Evolutionary conservation across 2,113 vertebrate species (phyloP), one percentile per base, ranked within the genome.

Genomic region (Urocynchramus pylzowi): DNA sequence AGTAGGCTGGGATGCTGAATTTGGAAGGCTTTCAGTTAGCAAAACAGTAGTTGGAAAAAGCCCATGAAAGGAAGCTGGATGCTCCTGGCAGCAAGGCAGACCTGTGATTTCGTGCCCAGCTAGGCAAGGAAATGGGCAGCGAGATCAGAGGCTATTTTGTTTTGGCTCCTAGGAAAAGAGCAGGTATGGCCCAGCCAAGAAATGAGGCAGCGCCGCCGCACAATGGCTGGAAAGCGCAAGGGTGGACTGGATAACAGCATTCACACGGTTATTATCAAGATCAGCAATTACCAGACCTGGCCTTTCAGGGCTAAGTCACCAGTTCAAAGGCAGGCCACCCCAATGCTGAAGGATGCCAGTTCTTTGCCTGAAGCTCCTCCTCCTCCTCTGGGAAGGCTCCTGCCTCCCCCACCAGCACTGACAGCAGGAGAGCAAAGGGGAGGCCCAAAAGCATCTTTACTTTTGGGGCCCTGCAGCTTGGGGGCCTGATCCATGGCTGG

Each of bases 391-490:
- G 20, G 35, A 54, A 75, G 23, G 20, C 11, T 63, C 65, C 68
- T 28, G 27, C 16, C 5, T 45, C 9, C 26, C 22, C 8, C 0
- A 0, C 21, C 0, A 2, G 68, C 12, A 4, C 33, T 20, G 30
- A 41, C 28, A 63, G 42, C n/a, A 39, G 42, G 41, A 65, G 21
- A 5, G 24, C 77, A 74, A 47, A 54, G 17, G 28, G 27, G 49
- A 88, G 52, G 42, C 35, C 30, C 45, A 18, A 42, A 39, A 67
- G 18, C 9, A 3, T 18, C 81, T 64, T 64, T 22, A 79, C 0
- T 0, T 6, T 9, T 0, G 0, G 33, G 28, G 33, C 42, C 1
- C 2, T 21, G 59, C n/a, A 84, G 39, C 31, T 56, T 0, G 0
- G 59, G n/a, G 54, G 24, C 37, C 54, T n/a, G 47, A 41, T 33